Base-by-base conservation (phyloP, 2,888 invertebrate genomes). In the Hypsopygia costalis region DNA sequence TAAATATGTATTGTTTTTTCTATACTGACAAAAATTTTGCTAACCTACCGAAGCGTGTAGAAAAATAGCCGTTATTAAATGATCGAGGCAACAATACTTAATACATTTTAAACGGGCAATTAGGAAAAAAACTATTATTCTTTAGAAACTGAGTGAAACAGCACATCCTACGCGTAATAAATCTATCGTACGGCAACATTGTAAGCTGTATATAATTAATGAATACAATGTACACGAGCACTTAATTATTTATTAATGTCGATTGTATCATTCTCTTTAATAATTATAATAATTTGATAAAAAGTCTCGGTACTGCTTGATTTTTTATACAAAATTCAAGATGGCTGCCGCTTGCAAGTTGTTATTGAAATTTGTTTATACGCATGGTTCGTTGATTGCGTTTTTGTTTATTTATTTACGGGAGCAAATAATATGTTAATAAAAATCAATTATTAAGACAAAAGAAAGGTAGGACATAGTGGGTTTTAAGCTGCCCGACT, bases 181-280 rank as follows among this genome's bases (percentile, higher is more conserved):
- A 62, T 62, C 49, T 43, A 52, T 47, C 50, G 43, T 32, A 46
- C 50, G 4, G 52, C 57, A 56, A 52, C 54, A 56, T 51, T 52
- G 58, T 57, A 56, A 16, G 9, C 22, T 16, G 22, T 11, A 11
- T 11, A 11, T 25, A 32, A 51, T 41, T 53, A 55, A 49, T 45
- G 44, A 46, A 59, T 55, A 69, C 65, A 64, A 52, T 58, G 61
- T 67, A 58, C 8, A 58, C 52, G 46, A 36, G 38, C 40, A 35
- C 33, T 43, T 44, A 45, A 46, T 53, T 51, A 49, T 48, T 51
- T 47, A 57, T 55, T 47, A 57, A 52, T 53, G 49, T 51, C 46
- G 52, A 49, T 54, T 49, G 51, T 55, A 52, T 49, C 51, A 54
- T 51, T 46, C 51, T 47, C 41, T 42, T 43, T 46, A 53, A 51